Base-by-base conservation (phyloP, 2,888 invertebrate species). In the Chrysina gloriosa region DNA sequence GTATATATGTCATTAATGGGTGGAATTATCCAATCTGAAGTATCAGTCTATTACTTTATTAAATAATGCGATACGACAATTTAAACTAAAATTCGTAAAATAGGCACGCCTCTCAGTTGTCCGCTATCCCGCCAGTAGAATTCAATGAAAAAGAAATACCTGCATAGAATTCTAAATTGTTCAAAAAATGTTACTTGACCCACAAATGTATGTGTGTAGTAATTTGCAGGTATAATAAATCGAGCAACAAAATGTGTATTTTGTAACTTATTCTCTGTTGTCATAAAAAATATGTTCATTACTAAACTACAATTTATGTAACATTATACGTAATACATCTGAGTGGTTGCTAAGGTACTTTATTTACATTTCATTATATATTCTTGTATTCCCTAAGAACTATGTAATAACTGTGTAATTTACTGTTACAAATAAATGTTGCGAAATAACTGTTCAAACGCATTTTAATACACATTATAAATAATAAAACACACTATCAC, bases 371-470 rank as follows among this genome's bases (percentile, higher is more conserved):
- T n/a, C n/a, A n/a, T n/a, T n/a, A n/a, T n/a, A n/a, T n/a, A n/a
- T n/a, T n/a, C n/a, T n/a, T n/a, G n/a, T n/a, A n/a, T n/a, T n/a
- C n/a, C n/a, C n/a, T n/a, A n/a, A n/a, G n/a, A n/a, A n/a, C n/a
- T n/a, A 31, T 9, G 21, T 21, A 19, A 19, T 29, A 52, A 52
- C 52, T 19, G 52, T 52, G n/a, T 9, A 31, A 14, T 25, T 19
- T 52, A 52, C 52, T 25, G 52, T 52, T 52, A 31, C 29, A 52
- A 31, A 19, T 45, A 52, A 7, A 52, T 25, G 34, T 11, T 9
- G 7, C 52, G n/a, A 52, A 52, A 45, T 52, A 52, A 52, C 52
- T 52, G 52, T 52, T 52, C 9, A 9, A 52, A 29, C 16, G 34
- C 16, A 6, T 16, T 19, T 31, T 52, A 25, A 52, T 31, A 25